These are phyloP conservation scores for Lepidurus couesii DNA, from an alignment of 1,140 invertebrate genomes.

Conservation along the genomic window DNA sequence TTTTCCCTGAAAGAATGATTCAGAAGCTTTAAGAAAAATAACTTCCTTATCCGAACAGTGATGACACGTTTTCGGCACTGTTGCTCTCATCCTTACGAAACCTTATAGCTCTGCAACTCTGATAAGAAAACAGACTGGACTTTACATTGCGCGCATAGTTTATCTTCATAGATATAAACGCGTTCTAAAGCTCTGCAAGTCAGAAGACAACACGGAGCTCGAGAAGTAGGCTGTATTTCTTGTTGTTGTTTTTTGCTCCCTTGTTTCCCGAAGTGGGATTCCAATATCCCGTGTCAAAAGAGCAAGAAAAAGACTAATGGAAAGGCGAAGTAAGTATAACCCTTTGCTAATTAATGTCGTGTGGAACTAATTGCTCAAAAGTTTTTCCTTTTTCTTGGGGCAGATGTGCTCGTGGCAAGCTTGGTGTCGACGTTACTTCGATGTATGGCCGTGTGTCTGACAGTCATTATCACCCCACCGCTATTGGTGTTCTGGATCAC, in stretches of 20 bases:
- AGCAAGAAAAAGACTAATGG: background rate
- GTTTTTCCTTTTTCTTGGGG: background rate
- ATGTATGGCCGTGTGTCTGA: constrained; percentile 18
- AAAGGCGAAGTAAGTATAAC: background rate
- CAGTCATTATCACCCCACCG: constrained; percentile 13
- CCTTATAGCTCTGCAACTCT: too few relatives aligned
- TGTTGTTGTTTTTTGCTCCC: background rate
- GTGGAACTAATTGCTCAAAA: background rate
- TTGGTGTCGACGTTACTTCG: constrained; percentile 3
- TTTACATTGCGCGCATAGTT: too few relatives aligned
- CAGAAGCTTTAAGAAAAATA: too few relatives aligned
- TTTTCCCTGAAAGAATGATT: too few relatives aligned
- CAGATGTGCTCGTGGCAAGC: background rate
- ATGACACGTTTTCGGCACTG: too few relatives aligned
- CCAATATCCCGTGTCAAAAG: background rate
- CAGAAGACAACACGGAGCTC: too few relatives aligned
- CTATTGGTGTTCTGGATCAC: background rate
- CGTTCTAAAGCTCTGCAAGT: too few relatives aligned
- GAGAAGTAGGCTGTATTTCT: too few relatives aligned
- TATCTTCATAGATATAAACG: too few relatives aligned
- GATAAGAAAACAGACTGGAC: too few relatives aligned
- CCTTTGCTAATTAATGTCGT: background rate
- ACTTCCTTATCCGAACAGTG: too few relatives aligned
- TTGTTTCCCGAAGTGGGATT: background rate
- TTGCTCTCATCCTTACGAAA: too few relatives aligned